A percentile compares a stretch with the other conserved stretches of the same genome.
Conservation (phyloP, 2,113 vertebrate species). For the Beaufortia kweichowensis region DNA sequence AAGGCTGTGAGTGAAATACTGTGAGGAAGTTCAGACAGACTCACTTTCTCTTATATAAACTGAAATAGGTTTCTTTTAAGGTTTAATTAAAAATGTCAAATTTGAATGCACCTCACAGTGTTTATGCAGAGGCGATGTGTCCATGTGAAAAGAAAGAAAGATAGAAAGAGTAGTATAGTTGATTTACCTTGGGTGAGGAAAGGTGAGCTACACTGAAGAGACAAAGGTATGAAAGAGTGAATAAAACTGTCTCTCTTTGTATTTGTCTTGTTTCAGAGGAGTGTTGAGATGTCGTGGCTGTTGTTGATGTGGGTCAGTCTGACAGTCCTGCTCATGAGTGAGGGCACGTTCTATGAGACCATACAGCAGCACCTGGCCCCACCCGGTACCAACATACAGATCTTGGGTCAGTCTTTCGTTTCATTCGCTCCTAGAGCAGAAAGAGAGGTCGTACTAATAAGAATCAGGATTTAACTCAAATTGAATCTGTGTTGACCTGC, state of each 20-base stretch:
- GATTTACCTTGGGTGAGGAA: background rate
- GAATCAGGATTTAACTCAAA: too few relatives aligned
- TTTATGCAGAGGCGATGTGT: constrained; percentile 10
- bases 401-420: constrained; percentile 51
- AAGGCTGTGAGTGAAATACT: background rate
- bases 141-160: background rate
- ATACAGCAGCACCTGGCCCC: constrained; percentile 55
- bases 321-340: constrained; percentile 48
- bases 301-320: constrained; percentile 55
- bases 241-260: constrained; percentile 23
- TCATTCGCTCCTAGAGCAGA: background rate
- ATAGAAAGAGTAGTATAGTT: background rate
- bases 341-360: constrained; percentile 55
- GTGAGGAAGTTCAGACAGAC: background rate
- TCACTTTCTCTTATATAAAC: background rate
- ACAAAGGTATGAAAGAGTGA: background rate
- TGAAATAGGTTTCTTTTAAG: background rate
- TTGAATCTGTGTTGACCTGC: too few relatives aligned
- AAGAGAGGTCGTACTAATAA: too few relatives aligned
- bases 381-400: constrained; percentile 55
- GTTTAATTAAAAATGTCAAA: background rate
- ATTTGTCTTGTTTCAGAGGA: constrained; percentile 49
- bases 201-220: background rate
- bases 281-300: constrained; percentile 56
- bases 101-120: background rate